These are phyloP conservation scores for Chlamydotis undulata DNA, from an alignment of 2,113 vertebrate species.

Conservation along the genomic window DNA sequence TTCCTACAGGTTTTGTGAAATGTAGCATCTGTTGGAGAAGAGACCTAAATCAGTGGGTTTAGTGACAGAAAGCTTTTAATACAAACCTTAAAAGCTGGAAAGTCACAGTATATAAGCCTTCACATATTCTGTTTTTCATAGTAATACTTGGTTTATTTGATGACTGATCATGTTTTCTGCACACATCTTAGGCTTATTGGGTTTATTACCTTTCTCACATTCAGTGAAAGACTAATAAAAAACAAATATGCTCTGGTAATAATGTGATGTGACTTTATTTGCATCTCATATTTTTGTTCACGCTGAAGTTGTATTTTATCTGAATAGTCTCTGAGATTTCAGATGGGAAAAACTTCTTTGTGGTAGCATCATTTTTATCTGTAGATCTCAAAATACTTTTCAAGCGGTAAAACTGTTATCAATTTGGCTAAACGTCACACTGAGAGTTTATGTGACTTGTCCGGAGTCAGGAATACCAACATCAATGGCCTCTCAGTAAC, in stretches of 20 bases:
- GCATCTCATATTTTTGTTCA: background rate
- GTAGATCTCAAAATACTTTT: background rate
- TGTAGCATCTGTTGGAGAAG: background rate
- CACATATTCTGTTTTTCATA: background rate
- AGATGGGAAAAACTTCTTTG: background rate
- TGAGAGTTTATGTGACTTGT: background rate
- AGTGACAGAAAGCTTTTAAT: background rate
- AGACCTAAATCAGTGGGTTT: background rate
- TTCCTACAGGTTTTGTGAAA: background rate
- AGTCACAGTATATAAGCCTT: background rate
- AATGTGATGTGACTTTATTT: background rate
- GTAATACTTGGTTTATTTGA: background rate
- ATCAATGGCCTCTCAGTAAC: background rate
- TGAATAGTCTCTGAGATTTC: background rate
- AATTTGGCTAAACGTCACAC: background rate
- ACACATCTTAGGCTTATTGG: background rate
- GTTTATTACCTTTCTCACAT: constrained; percentile 1
- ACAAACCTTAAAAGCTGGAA: background rate
- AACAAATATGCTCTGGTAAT: background rate
- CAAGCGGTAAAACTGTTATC: background rate
- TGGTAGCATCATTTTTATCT: background rate
- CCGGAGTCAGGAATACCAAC: background rate
- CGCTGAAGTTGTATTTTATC: background rate
- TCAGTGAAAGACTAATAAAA: constrained; percentile 6
- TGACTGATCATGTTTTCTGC: background rate